A percentile compares a stretch with the other conserved stretches of the same genome.
These are phyloP conservation scores for Jacana jacana DNA, from an alignment of 2,113 vertebrate genomes.

Conservation along the genomic window DNA sequence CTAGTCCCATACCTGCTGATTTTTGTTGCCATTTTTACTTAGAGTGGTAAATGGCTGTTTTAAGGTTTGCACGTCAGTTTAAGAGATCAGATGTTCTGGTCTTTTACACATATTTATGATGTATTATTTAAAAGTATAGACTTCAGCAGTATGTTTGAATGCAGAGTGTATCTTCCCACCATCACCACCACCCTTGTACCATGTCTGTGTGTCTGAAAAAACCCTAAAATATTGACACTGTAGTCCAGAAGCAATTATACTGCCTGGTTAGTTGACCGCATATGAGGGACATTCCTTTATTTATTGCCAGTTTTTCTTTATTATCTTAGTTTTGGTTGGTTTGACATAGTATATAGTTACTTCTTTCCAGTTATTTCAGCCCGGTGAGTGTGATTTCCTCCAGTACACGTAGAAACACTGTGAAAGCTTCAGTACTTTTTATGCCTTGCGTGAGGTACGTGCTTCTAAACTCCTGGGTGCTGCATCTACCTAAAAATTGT, in stretches of 20 bases:
- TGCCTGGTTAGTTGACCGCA: background rate
- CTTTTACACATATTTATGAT: background rate
- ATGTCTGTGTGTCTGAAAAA: background rate
- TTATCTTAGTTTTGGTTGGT: constrained; percentile 20
- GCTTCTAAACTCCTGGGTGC: background rate
- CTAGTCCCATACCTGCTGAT: background rate
- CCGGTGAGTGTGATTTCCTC: background rate
- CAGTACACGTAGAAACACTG: background rate
- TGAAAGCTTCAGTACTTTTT: background rate
- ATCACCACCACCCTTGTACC: background rate
- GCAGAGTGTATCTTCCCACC: no score
- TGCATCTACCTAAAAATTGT: background rate
- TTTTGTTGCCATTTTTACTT: background rate
- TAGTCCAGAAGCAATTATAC: background rate
- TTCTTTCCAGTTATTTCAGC: constrained; percentile 16
- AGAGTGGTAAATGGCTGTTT: background rate
- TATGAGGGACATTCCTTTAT: background rate
- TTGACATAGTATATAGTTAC: background rate
- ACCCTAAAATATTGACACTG: background rate
- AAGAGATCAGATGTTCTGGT: background rate
- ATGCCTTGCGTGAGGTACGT: background rate
- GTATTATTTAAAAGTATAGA: background rate
- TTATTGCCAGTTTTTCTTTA: constrained; percentile 1
- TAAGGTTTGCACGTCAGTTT: background rate
- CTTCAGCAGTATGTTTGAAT: background rate